Evolutionary conservation across 2,888 invertebrate genomes (phyloP), one percentile per base, ranked within the genome.

Genomic region (Prosapia bicincta): DNA sequence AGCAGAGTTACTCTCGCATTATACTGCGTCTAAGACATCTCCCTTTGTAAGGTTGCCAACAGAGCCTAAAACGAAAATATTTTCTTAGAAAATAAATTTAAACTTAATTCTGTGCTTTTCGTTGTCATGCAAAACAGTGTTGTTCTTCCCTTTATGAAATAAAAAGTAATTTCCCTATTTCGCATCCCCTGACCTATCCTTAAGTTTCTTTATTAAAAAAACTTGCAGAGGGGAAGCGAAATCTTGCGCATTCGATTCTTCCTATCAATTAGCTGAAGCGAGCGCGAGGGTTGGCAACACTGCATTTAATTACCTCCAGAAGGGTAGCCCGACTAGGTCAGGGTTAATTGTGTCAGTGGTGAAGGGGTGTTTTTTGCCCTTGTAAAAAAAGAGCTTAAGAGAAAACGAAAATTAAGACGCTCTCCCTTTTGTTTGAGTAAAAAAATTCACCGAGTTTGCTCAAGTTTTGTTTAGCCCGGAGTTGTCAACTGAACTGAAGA

Each of bases 311-410:
- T 73, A 73, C 67, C 72, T 6, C 20, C 32, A 38, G 69, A 26
- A 32, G 54, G 26, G 43, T 20, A 43, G 26, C 1, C 6, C 24
- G 24, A 68, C 67, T 68, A 67, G 73, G 73, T 69, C 73, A 73
- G 68, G 72, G 72, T 67, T 73, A 73, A 73, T 73, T 73, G 73
- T 73, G 73, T 73, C 73, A 73, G 68, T 73, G 73, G 67, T 67
- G 23, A 38, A 68, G 67, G 54, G 24, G 73, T 67, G 68, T n/a
- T 54, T n/a, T n/a, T 54, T 54, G n/a, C 20, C 3, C 38, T 15
- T 20, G n/a, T 54, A 9, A 20, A 54, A 54, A 54, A 54, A 13
- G 13, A 20, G 54, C 54, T 54, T 54, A 54, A 54, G 54, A 54
- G 54, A 54, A 54, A 54, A 54, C n/a, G 54, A 54, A 54, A 54